Conservation (phyloP, 2,797 vertebrate species). For the Gymnothorax reevesii region DNA sequence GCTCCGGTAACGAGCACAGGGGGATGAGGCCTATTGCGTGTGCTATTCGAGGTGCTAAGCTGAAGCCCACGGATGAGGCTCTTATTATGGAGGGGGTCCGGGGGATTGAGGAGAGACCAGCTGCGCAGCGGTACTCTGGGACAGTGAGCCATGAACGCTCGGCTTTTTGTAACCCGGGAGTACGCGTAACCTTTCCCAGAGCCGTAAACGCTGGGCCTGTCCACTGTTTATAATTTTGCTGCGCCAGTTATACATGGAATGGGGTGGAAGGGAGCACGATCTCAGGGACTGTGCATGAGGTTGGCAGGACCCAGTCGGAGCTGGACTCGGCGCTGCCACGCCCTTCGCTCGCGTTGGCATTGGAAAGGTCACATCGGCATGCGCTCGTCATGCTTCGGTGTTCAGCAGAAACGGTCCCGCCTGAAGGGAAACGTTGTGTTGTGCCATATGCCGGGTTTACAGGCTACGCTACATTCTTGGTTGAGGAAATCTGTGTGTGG, state of each 20-base stretch:
- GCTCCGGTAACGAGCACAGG: background rate
- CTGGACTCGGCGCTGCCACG: constrained; percentile 53
- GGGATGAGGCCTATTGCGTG: background rate
- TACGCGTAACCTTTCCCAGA: constrained; percentile 59
- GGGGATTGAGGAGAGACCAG: background rate
- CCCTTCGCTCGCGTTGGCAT: constrained; percentile 64
- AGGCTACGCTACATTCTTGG: background rate
- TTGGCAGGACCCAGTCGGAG: constrained; percentile 33
- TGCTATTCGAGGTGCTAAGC: background rate
- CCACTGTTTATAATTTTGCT: constrained; percentile 65
- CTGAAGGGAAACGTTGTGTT: constrained; percentile 36
- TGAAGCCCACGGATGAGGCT: background rate
- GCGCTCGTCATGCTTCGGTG: constrained; percentile 47
- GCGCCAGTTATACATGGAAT: constrained; percentile 41
- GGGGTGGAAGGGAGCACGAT: background rate
- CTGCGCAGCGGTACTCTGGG: background rate
- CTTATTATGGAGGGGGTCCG: background rate
- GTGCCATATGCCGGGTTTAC: background rate
- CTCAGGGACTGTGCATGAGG: constrained; percentile 43
- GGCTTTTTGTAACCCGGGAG: constrained; percentile 46
- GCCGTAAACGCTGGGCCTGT: constrained; percentile 64
- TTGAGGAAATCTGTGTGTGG: background rate
- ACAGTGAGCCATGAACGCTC: constrained; percentile 26
- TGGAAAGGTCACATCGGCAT: constrained; percentile 67
- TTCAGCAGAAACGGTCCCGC: constrained; percentile 56